Evolutionary conservation across 1,140 invertebrate species (phyloP).

Genomic region (Calliopsis andreniformis): DNA sequence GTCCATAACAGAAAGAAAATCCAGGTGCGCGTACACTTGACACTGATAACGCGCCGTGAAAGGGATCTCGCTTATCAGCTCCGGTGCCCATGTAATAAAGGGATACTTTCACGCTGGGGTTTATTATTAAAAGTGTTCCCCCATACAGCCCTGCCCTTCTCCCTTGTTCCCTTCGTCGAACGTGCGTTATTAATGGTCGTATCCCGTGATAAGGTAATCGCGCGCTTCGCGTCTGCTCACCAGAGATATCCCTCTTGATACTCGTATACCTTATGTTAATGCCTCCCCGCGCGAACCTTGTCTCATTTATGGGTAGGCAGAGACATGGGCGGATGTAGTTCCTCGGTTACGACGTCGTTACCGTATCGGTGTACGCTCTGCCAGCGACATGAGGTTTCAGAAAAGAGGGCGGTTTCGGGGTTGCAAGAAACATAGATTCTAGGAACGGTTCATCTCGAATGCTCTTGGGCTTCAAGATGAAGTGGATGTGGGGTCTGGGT

Average conservation of each 20-base stretch:
- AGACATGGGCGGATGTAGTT: slow-evolving; percentile 45
- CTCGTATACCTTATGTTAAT: slow-evolving; percentile 51
- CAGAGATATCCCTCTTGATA: slow-evolving; percentile 42
- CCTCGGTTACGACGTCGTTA: slow-evolving; percentile 63
- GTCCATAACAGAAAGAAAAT: no score
- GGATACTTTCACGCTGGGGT: neutral
- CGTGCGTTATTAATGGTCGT: slow-evolving; percentile 48
- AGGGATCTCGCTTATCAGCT: neutral
- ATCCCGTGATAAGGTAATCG: slow-evolving; percentile 52
- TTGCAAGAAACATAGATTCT: neutral
- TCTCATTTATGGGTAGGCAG: slow-evolving; percentile 43
- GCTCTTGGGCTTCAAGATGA: slow-evolving; percentile 63
- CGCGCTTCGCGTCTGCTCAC: slow-evolving; percentile 19
- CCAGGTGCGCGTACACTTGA: neutral
- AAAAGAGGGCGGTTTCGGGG: neutral
- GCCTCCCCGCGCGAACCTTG: slow-evolving; percentile 20
- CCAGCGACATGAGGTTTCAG: slow-evolving; percentile 41
- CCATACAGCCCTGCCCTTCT: neutral
- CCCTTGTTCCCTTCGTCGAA: neutral
- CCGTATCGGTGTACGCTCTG: slow-evolving; percentile 56
- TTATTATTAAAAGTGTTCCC: neutral
- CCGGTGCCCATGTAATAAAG: neutral
- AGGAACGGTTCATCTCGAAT: slow-evolving; percentile 45
- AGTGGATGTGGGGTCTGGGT: slow-evolving; percentile 56
- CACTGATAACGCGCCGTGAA: neutral